phyloP scores from a whole-genome alignment of 2,888 invertebrate genomes.

The Eudasyphora cyanicolor region DNA sequence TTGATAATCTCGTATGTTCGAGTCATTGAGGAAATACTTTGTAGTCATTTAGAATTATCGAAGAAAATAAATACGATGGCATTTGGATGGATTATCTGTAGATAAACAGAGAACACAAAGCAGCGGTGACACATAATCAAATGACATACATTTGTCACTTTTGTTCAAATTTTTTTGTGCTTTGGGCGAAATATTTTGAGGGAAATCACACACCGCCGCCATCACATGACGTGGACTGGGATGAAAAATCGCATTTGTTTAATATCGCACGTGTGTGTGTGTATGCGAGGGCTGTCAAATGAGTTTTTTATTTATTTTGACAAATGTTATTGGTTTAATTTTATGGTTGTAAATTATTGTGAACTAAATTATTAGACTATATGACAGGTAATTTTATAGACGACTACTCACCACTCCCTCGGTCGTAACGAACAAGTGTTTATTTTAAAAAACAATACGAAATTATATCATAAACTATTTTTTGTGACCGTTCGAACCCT shows the following conservation, averaged over 20 bases:
- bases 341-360: too few species aligned
- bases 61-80: constrained; percentile 52
- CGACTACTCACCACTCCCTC: too few species aligned
- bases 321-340: too few species aligned
- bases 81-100: neutral
- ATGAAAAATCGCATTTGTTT: neutral
- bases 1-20: too few species aligned
- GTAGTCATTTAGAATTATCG: constrained; percentile 30
- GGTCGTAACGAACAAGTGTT: too few species aligned
- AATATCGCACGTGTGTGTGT: too few species aligned
- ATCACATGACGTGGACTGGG: neutral
- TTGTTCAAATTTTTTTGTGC: neutral
- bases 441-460: too few species aligned
- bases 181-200: neutral
- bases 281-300: neutral
- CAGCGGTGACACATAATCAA: constrained; percentile 24
- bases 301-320: neutral
- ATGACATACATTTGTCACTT: constrained; percentile 36
- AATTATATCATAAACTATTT: too few species aligned
- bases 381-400: too few species aligned
- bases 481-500: too few species aligned
- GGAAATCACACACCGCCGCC: neutral
- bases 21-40: neutral
- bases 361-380: too few species aligned
- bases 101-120: neutral